Base-by-base conservation (phyloP, 2,888 invertebrate genomes). In the Nymphalis polychloros region DNA sequence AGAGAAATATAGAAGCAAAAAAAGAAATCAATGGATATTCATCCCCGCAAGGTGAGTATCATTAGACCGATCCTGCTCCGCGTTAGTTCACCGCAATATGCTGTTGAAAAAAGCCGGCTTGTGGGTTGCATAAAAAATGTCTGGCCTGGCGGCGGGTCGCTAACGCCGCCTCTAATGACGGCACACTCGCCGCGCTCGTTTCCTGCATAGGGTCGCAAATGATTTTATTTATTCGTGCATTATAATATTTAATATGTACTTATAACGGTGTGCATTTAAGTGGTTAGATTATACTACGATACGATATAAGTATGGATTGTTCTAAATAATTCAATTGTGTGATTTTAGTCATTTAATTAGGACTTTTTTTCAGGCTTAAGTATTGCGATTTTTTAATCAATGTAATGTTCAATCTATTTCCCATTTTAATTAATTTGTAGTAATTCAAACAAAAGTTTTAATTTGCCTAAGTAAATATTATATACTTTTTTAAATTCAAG, bases 121-220 rank as follows among this genome's bases (percentile, higher is more conserved):
- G 87, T 81, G 87, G 86, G 84, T 82, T 85, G 89, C 88, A 91
- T 92, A 91, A 92, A 92, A 92, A 92, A 90, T 89, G 90, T 91
- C 90, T 90, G 88, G 84, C 79, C 89, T 90, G 88, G 88, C 89
- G 87, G 86, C 84, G 84, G 91, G 89, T 89, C 90, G 91, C 85
- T 87, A 88, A 87, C 90, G 89, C 89, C 84, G 83, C 79, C 85
- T 87, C 89, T 90, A 90, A 89, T 90, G 91, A 90, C 88, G 70
- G 75, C 71, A 74, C 76, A 75, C 83, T 82, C 81, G 79, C 81
- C 83, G 77, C 78, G 78, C 79, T 79, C 82, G 82, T 79, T 82
- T 79, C 76, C 70, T 63, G 62, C 27, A 8, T 81, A 90, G 90
- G 90, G 90, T 71, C 86, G 86, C 55, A 75, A 73, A 72, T 69